A percentile compares a stretch with the other conserved stretches of the same genome.
These are phyloP conservation scores for Sturmia bella DNA, from an alignment of 2,888 invertebrate species.

Conservation along the genomic window DNA sequence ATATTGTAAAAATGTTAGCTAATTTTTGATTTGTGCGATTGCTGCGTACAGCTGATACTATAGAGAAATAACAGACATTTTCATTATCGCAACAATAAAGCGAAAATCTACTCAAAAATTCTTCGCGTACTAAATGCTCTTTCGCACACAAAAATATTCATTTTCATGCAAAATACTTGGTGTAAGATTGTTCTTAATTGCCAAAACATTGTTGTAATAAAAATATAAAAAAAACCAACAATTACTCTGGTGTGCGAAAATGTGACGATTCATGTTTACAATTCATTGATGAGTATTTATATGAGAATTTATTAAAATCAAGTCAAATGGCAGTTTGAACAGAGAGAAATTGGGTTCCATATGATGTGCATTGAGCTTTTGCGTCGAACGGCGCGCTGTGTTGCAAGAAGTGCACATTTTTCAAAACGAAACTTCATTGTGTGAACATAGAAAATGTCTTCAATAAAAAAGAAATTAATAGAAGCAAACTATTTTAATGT, in stretches of 20 bases:
- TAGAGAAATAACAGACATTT: conserved; percentile 86
- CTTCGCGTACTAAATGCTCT: too few species aligned
- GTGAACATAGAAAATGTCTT: conserved; percentile 40
- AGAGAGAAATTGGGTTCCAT: conserved; percentile 60
- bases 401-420: conserved; percentile 25
- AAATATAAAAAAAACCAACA: conserved; percentile 12
- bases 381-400: conserved; percentile 10
- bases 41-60: conserved; percentile 86
- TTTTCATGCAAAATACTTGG: conserved; percentile 5
- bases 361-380: conserved; percentile 50
- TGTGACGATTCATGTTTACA: conserved; percentile 21
- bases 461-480: conserved; percentile 64
- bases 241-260: not conserved
- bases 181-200: conserved; percentile 60
- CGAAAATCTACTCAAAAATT: too few species aligned
- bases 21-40: conserved; percentile 82
- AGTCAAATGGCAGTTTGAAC: conserved; percentile 65
- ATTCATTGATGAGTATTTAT: conserved; percentile 59
- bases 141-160: too few species aligned
- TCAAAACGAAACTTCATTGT: conserved; percentile 30
- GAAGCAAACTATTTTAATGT: conserved; percentile 53
- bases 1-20: conserved; percentile 89
- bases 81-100: too few species aligned
- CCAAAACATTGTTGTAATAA: conserved; percentile 60
- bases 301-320: conserved; percentile 70